Conservation (phyloP, 1,140 invertebrate species). For the Helicoverpa zea region DNA sequence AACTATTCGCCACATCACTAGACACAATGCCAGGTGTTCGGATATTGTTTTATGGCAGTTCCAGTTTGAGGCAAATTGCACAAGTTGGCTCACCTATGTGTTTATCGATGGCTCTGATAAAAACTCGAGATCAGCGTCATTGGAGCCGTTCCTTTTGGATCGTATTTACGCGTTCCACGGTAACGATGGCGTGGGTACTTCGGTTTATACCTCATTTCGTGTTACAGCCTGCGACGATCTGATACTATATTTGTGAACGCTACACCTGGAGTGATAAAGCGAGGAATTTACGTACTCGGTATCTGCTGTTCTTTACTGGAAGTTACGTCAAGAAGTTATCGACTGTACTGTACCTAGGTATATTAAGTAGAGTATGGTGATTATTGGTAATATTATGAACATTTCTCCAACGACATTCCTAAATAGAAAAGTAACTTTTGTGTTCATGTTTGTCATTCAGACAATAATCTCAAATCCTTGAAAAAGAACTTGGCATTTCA, state of each 20-base stretch:
- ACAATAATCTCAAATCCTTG: too few relatives aligned
- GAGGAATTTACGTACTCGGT: neutral
- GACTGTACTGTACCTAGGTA: too few relatives aligned
- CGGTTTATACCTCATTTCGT: slow-evolving; percentile 10
- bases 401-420: too few relatives aligned
- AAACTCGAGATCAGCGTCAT: neutral
- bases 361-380: too few relatives aligned
- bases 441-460: too few relatives aligned
- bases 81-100: slow-evolving; percentile 26
- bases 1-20: slow-evolving; percentile 38
- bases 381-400: too few relatives aligned
- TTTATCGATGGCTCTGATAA: slow-evolving; percentile 31
- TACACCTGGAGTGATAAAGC: neutral
- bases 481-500: neutral
- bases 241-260: neutral
- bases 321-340: too few relatives aligned
- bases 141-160: neutral
- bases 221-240: neutral
- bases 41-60: slow-evolving; percentile 49
- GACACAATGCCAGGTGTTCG: slow-evolving; percentile 42
- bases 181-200: neutral
- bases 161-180: slow-evolving; percentile 8
- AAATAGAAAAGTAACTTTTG: too few relatives aligned
- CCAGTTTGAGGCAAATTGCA: slow-evolving; percentile 43
- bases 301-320: too few relatives aligned